Conservation (phyloP, 2,888 invertebrate genomes). For the Gortyna flavago region DNA sequence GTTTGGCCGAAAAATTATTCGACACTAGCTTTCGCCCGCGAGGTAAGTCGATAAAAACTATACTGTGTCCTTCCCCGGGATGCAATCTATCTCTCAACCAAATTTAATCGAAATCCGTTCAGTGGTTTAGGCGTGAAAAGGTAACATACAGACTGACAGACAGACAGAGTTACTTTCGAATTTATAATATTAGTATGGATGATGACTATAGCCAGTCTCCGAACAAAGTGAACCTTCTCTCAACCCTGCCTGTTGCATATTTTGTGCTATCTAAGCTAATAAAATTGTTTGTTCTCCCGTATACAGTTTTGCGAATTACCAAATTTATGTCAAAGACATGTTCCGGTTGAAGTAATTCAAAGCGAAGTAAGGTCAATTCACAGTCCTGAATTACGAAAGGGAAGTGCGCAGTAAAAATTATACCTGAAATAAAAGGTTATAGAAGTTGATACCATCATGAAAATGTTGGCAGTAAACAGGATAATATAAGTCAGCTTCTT, state of each 20-base stretch:
- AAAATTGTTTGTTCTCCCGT: constrained; percentile 63
- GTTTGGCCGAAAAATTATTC: too few species aligned
- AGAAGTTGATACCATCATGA: constrained; percentile 20
- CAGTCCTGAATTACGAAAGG: constrained; percentile 32
- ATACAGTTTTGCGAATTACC: constrained; percentile 57
- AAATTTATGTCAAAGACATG: constrained; percentile 60
- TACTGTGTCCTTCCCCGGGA: too few species aligned
- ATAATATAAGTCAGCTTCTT: constrained; percentile 25
- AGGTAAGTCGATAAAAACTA: too few species aligned
- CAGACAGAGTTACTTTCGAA: too few species aligned
- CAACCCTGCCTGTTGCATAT: neutral
- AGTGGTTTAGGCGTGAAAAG: too few species aligned
- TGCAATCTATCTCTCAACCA: too few species aligned
- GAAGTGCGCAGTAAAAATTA: constrained; percentile 46
- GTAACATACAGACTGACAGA: too few species aligned
- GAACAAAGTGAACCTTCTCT: constrained; percentile 16
- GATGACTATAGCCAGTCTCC: neutral
- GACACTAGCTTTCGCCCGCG: too few species aligned
- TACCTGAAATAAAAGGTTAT: constrained; percentile 51
- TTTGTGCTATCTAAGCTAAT: constrained; percentile 62
- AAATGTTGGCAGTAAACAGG: constrained; percentile 28
- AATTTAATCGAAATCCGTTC: too few species aligned
- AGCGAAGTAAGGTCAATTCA: constrained; percentile 51
- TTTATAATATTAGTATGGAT: too few species aligned
- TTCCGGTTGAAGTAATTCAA: constrained; percentile 55